Evolutionary conservation across 2,113 vertebrate species (phyloP), one percentile per base, ranked within the genome.

Genomic region (Salvator merianae): DNA sequence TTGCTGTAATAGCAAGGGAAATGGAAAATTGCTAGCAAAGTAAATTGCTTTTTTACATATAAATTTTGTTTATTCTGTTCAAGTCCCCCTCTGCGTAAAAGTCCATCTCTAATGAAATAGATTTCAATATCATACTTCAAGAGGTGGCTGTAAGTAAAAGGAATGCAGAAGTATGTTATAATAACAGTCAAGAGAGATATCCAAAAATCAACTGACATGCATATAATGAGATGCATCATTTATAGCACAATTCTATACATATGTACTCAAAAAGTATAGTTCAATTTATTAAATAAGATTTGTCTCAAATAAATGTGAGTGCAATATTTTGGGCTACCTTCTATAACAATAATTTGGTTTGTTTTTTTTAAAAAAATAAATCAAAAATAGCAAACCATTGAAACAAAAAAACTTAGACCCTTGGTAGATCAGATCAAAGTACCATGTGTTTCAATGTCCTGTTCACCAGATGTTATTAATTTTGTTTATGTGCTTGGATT

Each of bases 61-160:
- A 20, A 72, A 59, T 38, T 63, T 2, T 81, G 30, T 4, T 5
- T 73, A 85, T 69, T 88, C n/a, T 40, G 86, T 86, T 87, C 32
- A 79, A 77, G 2, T 13, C 70, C 88, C 86, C 47, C 74, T 36
- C 38, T 74, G 30, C 81, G 10, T 53, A 32, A 77, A 88, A 36
- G 55, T 62, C 32, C n/a, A 43, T 82, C 65, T 85, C 91, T 85
- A 79, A 71, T 70, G 13, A 83, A 68, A 62, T 59, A 24, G 7
- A 14, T 91, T 73, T 86, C 83, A 80, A 18, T 36, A 87, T n/a
- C 16, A 88, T 79, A 72, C 14, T 75, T 77, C 40, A 84, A 82
- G 55, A 75, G 12, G 9, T 66, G 22, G 63, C 79, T 36, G 77
- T 22, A 91, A 89, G 32, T 1, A 83, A 74, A 55, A 83, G 32